phyloP scores from a whole-genome alignment of 1,140 invertebrate species.

The Agrilus planipennis region DNA sequence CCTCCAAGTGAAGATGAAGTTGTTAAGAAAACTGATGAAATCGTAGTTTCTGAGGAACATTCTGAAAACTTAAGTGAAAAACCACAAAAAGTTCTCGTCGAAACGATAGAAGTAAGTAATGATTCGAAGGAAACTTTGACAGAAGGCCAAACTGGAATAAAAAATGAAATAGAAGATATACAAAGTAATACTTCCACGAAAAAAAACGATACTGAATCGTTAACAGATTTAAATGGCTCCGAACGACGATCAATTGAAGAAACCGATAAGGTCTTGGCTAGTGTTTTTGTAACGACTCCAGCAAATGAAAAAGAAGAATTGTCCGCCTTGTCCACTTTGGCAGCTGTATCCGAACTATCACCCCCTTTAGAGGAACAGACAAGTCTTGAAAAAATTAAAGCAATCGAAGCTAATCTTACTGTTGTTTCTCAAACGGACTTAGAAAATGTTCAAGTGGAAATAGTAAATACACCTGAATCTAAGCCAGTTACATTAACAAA shows the following conservation, averaged over 20 bases:
- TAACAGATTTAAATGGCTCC: too few relatives aligned
- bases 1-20: too few relatives aligned
- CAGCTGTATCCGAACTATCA: constrained; percentile 13
- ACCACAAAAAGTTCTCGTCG: neutral
- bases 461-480: constrained; percentile 12
- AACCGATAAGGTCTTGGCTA: too few relatives aligned
- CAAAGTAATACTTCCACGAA: too few relatives aligned
- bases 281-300: too few relatives aligned
- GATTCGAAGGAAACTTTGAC: neutral
- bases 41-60: neutral
- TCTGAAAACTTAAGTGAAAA: constrained; percentile 1
- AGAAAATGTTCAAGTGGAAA: constrained; percentile 30
- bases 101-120: neutral
- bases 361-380: constrained; percentile 1
- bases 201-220: too few relatives aligned
- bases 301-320: too few relatives aligned
- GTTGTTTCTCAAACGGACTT: constrained; percentile 30
- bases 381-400: constrained; percentile 16
- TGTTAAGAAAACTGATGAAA: constrained; percentile 1
- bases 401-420: constrained; percentile 26
- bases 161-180: neutral
- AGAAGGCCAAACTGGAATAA: neutral
- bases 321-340: constrained; percentile 16
- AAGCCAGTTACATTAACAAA: constrained; percentile 21
- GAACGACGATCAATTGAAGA: too few relatives aligned